Evolutionary conservation across 2,888 invertebrate species (phyloP), one percentile per base, ranked within the genome.

Genomic region (Cecidostiba fungosa): DNA sequence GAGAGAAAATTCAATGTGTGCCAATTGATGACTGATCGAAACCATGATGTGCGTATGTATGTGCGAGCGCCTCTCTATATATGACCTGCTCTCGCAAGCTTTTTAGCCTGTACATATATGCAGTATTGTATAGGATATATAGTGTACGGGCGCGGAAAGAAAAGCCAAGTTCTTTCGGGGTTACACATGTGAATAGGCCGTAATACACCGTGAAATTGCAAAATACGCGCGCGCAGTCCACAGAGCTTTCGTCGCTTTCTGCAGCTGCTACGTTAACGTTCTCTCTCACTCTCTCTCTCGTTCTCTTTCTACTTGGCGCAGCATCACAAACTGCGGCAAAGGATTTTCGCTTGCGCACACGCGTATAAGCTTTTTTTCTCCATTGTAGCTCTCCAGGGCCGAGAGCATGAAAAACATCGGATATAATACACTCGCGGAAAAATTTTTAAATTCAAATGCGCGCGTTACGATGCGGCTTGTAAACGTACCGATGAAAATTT

Each of bases 381-480:
- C 6, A 5, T 59, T 8, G 54, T n/a, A 8, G 4, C n/a, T 59
- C 23, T 50, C 54, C n/a, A 59, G 6, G 54, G n/a, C 5, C 3
- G 62, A 0, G 62, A 62, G 2, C n/a, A 43, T 6, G 23, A 73
- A 47, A 43, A 39, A 73, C 23, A 43, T 19, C 23, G 39, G 12
- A 26, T 26, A 73, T 43, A n/a, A 72, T 26, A 23, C 70, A 72
- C 72, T 54, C 26, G 39, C 16, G 80, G 36, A 70, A 29, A 54
- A 72, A 72, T 80, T 80, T 66, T 80, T 47, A 80, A 80, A 72
- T 80, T 80, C 43, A 80, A 80, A 80, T 69, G 47, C n/a, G 62
- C 69, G 47, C 78, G 43, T 69, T 78, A 79, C 32, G 29, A 66
- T 66, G 66, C 43, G 23, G 12, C 23, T n/a, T 43, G 23, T n/a